Percentiles rank a stretch among this genome's conserved stretches.
Evolutionary conservation across 2,888 invertebrate genomes (phyloP).

Genomic region (Heliconius erato): DNA sequence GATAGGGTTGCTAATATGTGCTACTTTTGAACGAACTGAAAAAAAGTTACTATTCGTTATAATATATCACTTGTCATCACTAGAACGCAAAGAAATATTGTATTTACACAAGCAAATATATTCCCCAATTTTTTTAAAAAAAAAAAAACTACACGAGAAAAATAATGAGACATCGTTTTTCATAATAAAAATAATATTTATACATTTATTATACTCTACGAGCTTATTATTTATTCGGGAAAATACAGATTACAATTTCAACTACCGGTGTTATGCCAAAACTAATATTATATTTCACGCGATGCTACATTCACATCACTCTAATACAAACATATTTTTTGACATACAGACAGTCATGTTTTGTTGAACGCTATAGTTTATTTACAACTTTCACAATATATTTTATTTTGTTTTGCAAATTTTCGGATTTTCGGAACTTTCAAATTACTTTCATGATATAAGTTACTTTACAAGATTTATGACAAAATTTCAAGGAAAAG

Average conservation of each 20-base stretch:
- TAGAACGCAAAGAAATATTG: background rate
- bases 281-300: conserved; percentile 26
- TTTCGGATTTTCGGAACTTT: background rate
- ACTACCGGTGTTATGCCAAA: conserved; percentile 37
- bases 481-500: background rate
- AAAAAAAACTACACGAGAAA: background rate
- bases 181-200: conserved; percentile 17
- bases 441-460: background rate
- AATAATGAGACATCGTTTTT: conserved; percentile 5
- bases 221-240: conserved; percentile 33
- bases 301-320: background rate
- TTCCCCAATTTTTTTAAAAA: too few species aligned
- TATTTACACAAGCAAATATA: background rate
- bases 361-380: background rate
- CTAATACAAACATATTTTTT: conserved; percentile 5
- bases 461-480: conserved; percentile 14
- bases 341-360: conserved; percentile 2
- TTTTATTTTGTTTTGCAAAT: conserved; percentile 4
- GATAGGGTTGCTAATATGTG: too few species aligned
- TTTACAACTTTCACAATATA: background rate
- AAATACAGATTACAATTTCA: conserved; percentile 32
- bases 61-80: background rate
- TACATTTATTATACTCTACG: conserved; percentile 32
- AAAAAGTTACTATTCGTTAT: too few species aligned
- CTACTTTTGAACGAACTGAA: too few species aligned